Conservation (phyloP, 2,797 vertebrate genomes). For the Rhadinocentrus ornatus region DNA sequence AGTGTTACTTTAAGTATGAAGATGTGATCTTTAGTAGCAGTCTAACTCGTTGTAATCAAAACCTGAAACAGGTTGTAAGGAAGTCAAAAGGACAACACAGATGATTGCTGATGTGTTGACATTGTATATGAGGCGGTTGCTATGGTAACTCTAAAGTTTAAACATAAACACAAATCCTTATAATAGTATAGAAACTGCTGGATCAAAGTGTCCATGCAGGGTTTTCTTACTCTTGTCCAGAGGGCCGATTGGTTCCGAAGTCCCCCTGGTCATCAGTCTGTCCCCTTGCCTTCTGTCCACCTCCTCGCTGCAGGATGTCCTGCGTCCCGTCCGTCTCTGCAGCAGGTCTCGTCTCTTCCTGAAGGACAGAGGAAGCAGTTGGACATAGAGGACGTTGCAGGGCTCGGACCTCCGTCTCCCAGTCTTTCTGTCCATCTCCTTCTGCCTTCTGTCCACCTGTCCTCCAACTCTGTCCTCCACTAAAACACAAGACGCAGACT, state of each 20-base stretch:
- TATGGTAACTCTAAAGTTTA: background rate
- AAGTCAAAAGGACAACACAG: no score
- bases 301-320: conserved; percentile 35
- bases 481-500: conserved; percentile 15
- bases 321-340: conserved; percentile 35
- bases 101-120: no score
- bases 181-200: background rate
- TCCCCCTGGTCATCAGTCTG: conserved; percentile 66
- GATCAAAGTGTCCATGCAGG: background rate
- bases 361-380: conserved; percentile 47
- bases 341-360: conserved; percentile 49
- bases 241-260: conserved; percentile 84
- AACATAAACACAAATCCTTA: background rate
- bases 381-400: conserved; percentile 21
- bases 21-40: no score
- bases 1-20: no score
- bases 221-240: conserved; percentile 78
- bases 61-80: background rate
- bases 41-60: background rate
- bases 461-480: conserved; percentile 17
- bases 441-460: conserved; percentile 13
- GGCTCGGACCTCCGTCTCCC: conserved; percentile 45
- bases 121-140: no score
- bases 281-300: conserved; percentile 3
- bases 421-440: conserved; percentile 8